phyloP scores from a whole-genome alignment of 2,113 vertebrate genomes.

The Empidonax traillii region DNA sequence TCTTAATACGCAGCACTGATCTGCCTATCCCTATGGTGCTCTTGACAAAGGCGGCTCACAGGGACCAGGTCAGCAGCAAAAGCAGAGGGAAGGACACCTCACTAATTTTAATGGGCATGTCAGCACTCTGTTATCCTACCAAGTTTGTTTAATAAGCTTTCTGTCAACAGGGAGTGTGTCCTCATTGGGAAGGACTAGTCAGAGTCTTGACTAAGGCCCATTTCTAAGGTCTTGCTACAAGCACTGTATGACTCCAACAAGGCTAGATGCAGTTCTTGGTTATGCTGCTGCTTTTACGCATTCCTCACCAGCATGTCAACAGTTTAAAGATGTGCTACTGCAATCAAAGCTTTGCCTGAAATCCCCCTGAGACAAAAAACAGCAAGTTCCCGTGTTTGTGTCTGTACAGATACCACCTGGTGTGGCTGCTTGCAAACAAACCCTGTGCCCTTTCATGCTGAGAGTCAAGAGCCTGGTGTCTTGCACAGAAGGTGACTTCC shows the following conservation, averaged over 20 bases:
- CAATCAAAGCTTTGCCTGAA: not conserved
- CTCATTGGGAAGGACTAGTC: not conserved
- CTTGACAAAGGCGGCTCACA: not conserved
- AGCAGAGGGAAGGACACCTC: not conserved
- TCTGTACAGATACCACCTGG: not conserved
- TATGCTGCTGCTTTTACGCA: fast-evolving
- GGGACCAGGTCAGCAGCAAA: not conserved
- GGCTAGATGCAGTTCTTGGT: not conserved
- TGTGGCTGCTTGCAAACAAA: not conserved
- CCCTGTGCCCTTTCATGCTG: not conserved
- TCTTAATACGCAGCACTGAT: not conserved
- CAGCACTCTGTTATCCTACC: not conserved
- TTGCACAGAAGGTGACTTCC: not conserved
- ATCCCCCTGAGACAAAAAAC: fast-evolving
- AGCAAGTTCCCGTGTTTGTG: not conserved
- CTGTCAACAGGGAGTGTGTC: not conserved
- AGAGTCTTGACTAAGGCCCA: not conserved
- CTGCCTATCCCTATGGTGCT: not conserved
- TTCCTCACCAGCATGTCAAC: not conserved
- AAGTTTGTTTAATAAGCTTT: not conserved
- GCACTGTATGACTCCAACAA: not conserved
- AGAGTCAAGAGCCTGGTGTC: not conserved
- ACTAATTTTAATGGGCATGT: not conserved
- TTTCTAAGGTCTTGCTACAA: not conserved
- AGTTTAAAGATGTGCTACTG: not conserved